A percentile compares a stretch with the other conserved stretches of the same genome.
phyloP scores from a whole-genome alignment of 2,797 vertebrate species.

The Pseudochaenichthys georgianus region DNA sequence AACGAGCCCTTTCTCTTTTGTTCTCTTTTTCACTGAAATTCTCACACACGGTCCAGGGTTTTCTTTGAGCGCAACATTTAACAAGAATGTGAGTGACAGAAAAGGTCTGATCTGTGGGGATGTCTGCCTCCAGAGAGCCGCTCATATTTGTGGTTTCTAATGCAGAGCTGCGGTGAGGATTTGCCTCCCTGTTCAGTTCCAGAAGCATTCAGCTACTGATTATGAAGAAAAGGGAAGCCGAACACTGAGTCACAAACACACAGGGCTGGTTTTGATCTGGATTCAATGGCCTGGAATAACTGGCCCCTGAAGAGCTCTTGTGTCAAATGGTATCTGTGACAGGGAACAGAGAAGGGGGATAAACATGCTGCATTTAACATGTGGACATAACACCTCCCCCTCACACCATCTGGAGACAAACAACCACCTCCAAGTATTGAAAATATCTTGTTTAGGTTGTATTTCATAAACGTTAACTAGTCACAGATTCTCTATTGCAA shows the following conservation, averaged over 20 bases:
- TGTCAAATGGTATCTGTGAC: constrained; percentile 83
- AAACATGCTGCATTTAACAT: constrained; percentile 78
- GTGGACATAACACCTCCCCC: constrained; percentile 74
- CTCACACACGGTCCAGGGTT: constrained; percentile 9
- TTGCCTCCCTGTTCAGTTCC: constrained; percentile 41
- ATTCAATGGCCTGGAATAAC: constrained; percentile 83
- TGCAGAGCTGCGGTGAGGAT: constrained; percentile 33
- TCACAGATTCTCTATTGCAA: constrained; percentile 5
- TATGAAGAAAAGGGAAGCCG: constrained; percentile 37
- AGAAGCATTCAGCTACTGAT: constrained; percentile 49
- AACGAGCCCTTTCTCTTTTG: constrained; percentile 38
- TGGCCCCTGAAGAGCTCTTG: constrained; percentile 81
- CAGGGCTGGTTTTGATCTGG: constrained; percentile 78
- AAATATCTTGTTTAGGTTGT: constrained; percentile 46
- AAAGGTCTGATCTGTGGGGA: constrained; percentile 25
- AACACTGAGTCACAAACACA: constrained; percentile 57
- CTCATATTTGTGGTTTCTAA: constrained; percentile 54
- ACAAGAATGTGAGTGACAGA: constrained; percentile 4
- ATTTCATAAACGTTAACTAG: constrained; percentile 34
- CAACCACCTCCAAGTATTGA: constrained; percentile 38
- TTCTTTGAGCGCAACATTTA: constrained; percentile 25
- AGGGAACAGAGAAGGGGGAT: constrained; percentile 75
- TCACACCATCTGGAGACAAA: constrained; percentile 72
- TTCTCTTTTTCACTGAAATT: constrained; percentile 1
- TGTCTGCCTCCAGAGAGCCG: constrained; percentile 21